These are phyloP conservation scores for Drosophila nigromelanica DNA, from an alignment of 1,140 invertebrate species.

Conservation along the genomic window DNA sequence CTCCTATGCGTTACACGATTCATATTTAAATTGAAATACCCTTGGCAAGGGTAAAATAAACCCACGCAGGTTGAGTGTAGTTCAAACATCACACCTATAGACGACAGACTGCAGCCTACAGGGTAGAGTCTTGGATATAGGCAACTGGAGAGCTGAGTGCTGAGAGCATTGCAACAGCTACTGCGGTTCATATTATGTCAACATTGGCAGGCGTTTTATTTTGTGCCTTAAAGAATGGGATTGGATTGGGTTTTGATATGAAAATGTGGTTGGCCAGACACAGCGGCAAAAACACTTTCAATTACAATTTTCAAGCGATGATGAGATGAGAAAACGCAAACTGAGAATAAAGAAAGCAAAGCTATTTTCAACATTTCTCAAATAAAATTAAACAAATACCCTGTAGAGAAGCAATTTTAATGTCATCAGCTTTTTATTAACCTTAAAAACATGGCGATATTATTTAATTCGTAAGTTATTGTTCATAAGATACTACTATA, in stretches of 20 bases:
- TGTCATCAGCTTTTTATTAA: no score
- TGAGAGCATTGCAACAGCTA: conserved; percentile 34
- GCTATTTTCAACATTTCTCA: no score
- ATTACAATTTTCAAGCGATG: conserved; percentile 19
- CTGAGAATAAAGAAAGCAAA: background rate
- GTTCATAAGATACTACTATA: no score
- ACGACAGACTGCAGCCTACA: conserved; percentile 8
- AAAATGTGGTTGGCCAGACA: background rate
- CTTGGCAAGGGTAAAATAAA: conserved; percentile 10
- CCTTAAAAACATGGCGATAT: no score
- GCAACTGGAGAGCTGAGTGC: conserved; percentile 32
- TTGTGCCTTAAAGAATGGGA: conserved; percentile 8
- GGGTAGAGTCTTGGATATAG: background rate
- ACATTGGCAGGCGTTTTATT: conserved; percentile 55
- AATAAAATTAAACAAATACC: no score
- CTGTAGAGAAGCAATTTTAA: no score
- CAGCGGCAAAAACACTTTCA: conserved; percentile 23
- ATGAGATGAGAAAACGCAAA: background rate
- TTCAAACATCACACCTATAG: conserved; percentile 77
- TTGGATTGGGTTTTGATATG: conserved; percentile 9
- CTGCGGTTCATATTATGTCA: conserved; percentile 68
- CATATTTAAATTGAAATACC: background rate
- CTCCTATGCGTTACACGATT: no score
- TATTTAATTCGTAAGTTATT: no score
- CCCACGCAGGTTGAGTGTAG: conserved; percentile 64